These are phyloP conservation scores for Lasiurus cinereus DNA, from an alignment of 2,113 vertebrate species.

Conservation along the genomic window DNA sequence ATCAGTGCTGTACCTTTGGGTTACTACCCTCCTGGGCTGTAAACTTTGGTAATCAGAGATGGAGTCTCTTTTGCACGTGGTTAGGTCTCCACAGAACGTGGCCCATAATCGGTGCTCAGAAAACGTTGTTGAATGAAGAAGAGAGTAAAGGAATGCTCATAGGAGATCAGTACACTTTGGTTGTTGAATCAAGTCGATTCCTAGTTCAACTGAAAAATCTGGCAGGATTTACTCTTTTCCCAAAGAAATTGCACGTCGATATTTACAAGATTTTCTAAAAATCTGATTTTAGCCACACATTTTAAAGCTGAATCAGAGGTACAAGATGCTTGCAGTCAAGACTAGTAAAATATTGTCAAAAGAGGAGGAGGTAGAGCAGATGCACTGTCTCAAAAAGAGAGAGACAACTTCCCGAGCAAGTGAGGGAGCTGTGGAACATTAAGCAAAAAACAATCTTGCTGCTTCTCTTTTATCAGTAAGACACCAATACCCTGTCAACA, in stretches of 20 bases:
- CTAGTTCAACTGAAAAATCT: neutral
- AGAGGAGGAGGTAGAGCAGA: neutral
- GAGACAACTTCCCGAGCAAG: neutral
- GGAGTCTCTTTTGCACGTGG: neutral
- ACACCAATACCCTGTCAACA: neutral
- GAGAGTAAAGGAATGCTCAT: neutral
- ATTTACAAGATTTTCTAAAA: constrained; percentile 16
- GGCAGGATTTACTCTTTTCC: neutral
- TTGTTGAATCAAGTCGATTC: neutral
- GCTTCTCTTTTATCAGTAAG: neutral
- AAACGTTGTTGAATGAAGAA: neutral
- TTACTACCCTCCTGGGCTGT: neutral
- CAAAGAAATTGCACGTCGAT: neutral
- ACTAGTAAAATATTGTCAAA: neutral
- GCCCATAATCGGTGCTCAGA: neutral
- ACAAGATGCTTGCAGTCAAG: neutral
- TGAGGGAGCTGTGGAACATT: neutral
- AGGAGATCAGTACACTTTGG: neutral
- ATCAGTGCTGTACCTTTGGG: neutral
- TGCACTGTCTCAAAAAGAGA: neutral
- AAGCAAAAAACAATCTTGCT: neutral
- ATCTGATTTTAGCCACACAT: neutral
- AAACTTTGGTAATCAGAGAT: neutral
- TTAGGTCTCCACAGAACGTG: neutral
- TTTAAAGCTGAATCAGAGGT: neutral